Conservation (phyloP, 2,113 vertebrate species). For the Cettia cetti region DNA sequence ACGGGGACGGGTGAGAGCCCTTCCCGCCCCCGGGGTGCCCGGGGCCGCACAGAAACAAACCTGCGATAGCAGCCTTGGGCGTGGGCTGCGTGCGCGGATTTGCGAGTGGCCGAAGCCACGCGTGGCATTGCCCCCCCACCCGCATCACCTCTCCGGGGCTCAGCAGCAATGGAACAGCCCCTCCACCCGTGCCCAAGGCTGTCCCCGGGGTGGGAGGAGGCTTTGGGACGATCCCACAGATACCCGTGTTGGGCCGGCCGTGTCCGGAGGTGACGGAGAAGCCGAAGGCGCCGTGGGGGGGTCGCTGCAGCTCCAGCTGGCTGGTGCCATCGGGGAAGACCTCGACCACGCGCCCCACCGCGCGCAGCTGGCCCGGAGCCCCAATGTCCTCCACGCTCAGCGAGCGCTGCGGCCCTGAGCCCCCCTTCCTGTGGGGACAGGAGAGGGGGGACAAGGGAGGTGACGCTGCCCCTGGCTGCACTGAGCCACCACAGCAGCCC, state of each 20-base stretch:
- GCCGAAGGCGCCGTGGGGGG: slow-evolving; percentile 81
- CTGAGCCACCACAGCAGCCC: rapidly evolving
- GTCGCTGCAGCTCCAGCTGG: slow-evolving; percentile 83
- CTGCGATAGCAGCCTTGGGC: neutral
- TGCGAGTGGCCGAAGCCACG: rapidly evolving
- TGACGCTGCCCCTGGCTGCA: neutral
- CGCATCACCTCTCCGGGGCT: neutral
- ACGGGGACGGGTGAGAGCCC: rapidly evolving
- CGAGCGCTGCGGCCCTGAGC: slow-evolving; percentile 14
- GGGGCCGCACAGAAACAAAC: neutral
- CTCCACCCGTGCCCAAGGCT: rapidly evolving
- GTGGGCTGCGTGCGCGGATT: rapidly evolving
- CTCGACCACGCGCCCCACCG: slow-evolving; percentile 80
- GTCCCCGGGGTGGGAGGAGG: rapidly evolving
- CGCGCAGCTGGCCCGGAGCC: slow-evolving; percentile 67
- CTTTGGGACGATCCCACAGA: rapidly evolving
- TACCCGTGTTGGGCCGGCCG: slow-evolving; percentile 89
- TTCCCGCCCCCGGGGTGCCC: rapidly evolving
- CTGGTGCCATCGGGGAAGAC: slow-evolving; percentile 88
- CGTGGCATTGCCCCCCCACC: rapidly evolving
- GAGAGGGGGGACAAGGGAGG: too few relatives aligned
- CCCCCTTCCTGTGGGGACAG: neutral
- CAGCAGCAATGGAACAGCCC: neutral
- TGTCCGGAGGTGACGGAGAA: slow-evolving; percentile 88
- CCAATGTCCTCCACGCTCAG: slow-evolving; percentile 83